These are phyloP conservation scores for Coilia nasus DNA, from an alignment of 2,797 vertebrate species.

Conservation along the genomic window DNA sequence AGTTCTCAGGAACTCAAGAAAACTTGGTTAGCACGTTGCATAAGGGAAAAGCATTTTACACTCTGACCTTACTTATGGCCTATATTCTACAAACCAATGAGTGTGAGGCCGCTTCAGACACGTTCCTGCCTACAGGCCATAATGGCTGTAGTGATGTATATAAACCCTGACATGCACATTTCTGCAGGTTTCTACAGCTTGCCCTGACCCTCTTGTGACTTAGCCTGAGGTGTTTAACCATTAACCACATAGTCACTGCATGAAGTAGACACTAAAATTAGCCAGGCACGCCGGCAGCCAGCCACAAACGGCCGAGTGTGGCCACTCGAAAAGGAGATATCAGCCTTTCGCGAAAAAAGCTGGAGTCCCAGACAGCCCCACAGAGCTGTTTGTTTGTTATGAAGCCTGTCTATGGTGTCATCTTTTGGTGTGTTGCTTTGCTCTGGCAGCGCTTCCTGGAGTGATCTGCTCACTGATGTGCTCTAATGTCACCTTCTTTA, in stretches of 20 bases:
- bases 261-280: conserved; percentile 44
- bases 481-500: conserved; percentile 17
- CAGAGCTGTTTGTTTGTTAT: too few species aligned
- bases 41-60: not conserved
- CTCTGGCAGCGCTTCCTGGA: too few species aligned
- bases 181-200: conserved; percentile 27
- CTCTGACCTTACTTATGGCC: too few species aligned
- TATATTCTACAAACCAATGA: not conserved
- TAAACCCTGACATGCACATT: conserved; percentile 30
- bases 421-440: too few species aligned
- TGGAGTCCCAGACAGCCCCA: not conserved
- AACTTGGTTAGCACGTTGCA: not conserved
- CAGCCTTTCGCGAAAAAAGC: not conserved
- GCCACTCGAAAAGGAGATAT: not conserved
- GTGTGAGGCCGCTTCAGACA: not conserved
- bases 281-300: conserved; percentile 29
- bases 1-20: not conserved
- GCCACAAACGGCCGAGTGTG: not conserved
- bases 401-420: too few species aligned
- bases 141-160: conserved; percentile 10
- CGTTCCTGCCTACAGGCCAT: not conserved
- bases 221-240: not conserved
- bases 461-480: not conserved
- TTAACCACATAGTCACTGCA: conserved; percentile 34
- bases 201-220: conserved; percentile 6